Percentiles rank a stretch among this genome's conserved stretches.
Evolutionary conservation across 2,113 vertebrate genomes (phyloP).

Genomic region (Astatoreochromis straeleni): DNA sequence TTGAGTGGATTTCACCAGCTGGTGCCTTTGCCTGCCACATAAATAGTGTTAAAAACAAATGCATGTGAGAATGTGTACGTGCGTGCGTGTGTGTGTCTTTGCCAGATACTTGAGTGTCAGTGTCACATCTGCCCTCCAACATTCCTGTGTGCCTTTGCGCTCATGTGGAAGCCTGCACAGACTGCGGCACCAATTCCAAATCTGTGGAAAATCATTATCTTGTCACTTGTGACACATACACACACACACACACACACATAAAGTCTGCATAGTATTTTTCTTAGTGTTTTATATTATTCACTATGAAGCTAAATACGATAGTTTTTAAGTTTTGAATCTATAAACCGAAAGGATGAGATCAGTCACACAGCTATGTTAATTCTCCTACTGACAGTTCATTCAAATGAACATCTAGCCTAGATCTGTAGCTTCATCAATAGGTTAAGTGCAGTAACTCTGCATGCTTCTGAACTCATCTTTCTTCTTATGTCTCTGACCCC

Average conservation of each 20-base stretch:
- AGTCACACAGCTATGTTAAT: not conserved
- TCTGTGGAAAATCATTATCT: not conserved
- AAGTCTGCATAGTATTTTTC: not conserved
- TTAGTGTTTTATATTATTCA: not conserved
- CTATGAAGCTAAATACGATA: not conserved
- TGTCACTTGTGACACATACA: not conserved
- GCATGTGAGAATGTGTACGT: not conserved
- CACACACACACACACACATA: not conserved
- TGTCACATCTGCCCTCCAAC: conserved; percentile 40
- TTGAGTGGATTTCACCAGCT: conserved; percentile 66
- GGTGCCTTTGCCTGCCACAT: conserved; percentile 56
- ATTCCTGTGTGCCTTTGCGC: conserved; percentile 6
- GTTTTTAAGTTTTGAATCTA: not conserved
- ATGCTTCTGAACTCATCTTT: not conserved
- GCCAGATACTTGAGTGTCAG: conserved; percentile 33
- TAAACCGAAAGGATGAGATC: not conserved
- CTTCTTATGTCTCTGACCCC: not conserved
- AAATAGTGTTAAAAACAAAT: conserved; percentile 43
- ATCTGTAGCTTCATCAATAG: not conserved
- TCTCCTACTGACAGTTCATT: not conserved
- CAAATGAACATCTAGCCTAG: conserved; percentile 18
- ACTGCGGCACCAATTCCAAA: not conserved
- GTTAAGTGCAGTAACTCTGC: not conserved
- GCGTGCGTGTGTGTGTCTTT: not conserved
- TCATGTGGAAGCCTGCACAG: conserved; percentile 1